A percentile compares a stretch with the other conserved stretches of the same genome.
Conservation (phyloP, 1,140 invertebrate species). For the Zaprionus ghesquierei region DNA sequence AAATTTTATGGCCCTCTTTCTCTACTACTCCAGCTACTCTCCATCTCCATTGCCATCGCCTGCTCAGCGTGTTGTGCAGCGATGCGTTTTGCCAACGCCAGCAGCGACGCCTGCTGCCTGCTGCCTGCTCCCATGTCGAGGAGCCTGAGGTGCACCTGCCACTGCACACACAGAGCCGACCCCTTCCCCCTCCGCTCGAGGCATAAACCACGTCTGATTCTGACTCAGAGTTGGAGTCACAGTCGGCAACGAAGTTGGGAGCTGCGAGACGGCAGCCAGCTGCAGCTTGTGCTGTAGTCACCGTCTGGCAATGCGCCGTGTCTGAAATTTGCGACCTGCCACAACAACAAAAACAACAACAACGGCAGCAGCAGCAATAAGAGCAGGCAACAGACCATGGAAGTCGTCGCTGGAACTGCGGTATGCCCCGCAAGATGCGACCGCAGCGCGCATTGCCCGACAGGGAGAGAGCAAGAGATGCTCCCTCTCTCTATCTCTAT, state of each 20-base stretch:
- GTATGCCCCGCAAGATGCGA: constrained; percentile 55
- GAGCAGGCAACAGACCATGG: constrained; percentile 48
- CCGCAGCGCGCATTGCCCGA: constrained; percentile 11
- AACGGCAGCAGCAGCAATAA: background rate
- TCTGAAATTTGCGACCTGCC: constrained; percentile 59
- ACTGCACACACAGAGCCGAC: background rate
- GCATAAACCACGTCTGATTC: constrained; percentile 13
- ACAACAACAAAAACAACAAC: constrained; percentile 29
- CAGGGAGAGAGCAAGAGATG: background rate
- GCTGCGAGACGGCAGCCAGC: background rate
- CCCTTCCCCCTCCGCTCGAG: background rate
- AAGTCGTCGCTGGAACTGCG: constrained; percentile 49
- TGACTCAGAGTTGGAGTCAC: constrained; percentile 1
- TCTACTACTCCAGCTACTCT: background rate
- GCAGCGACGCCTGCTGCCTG: constrained; percentile 5
- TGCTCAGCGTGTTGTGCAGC: constrained; percentile 30
- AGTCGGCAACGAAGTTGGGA: background rate
- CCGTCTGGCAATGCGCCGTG: constrained; percentile 56
- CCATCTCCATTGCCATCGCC: background rate
- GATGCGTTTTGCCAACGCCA: constrained; percentile 43
- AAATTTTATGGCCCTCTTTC: constrained; percentile 6
- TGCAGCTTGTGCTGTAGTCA: constrained; percentile 20
- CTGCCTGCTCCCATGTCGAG: background rate
- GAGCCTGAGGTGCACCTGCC: constrained; percentile 25
- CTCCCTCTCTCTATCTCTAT: constrained; percentile 8